Evolutionary conservation across 2,888 invertebrate species (phyloP), one percentile per base, ranked within the genome.

Genomic region (Leptodirus hochenwartii): DNA sequence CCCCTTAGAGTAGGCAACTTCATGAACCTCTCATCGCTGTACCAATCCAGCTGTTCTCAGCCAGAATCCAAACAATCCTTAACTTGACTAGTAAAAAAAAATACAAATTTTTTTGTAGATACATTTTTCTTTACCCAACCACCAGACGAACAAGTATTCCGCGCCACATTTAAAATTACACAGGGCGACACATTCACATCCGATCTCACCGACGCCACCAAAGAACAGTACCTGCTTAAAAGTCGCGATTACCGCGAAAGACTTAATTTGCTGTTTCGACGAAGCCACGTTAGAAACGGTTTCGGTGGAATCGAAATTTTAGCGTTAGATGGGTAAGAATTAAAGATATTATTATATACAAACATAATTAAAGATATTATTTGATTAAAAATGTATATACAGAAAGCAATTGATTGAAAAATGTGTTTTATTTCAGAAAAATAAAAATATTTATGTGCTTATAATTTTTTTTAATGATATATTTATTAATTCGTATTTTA

Each of bases 281-380:
- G 75, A 42, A 84, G 84, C 31, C 66, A 72, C 42, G 59, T 82
- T 20, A 65, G 73, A 39, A 68, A 77, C 40, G 74, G 80, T 33
- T 87, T 80, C 50, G 64, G 78, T 35, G 69, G 73, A 13, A 72
- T 77, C 15, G 85, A 87, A 49, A 72, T 85, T 32, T 61, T 87
- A 29, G 85, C 85, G 13, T 63, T 87, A 29, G 85, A 87, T 53
- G 82, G 78, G 84, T 84, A 58, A 64, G 20, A 8, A 8, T 8
- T 20, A 20, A 20, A n/a, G 20, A 20, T 8, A 20, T 6, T 8
- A 20, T 20, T 8, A 20, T 8, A 20, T 20, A 20, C 20, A n/a
- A n/a, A 20, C 6, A 8, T 8, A 20, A 20, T 8, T 6, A 20
- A 20, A 20, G 20, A 20, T 20, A n/a, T n/a, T n/a, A n/a, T n/a